Evolutionary conservation across 1,140 invertebrate genomes (phyloP).

Genomic region (Hestina assimilis): DNA sequence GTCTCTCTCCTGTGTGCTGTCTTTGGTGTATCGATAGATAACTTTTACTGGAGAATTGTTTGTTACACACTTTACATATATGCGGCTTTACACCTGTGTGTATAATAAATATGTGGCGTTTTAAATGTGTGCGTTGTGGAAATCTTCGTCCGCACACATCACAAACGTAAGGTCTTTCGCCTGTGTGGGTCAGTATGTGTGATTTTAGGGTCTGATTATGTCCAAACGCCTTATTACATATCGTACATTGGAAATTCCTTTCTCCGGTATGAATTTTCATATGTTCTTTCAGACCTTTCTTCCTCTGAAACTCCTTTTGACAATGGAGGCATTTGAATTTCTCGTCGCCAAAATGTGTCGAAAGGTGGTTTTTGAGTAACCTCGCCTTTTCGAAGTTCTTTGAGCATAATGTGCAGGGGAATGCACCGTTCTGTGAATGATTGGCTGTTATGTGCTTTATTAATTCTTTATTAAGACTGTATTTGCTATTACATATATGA

Average conservation of each 20-base stretch:
- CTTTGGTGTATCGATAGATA: constrained; percentile 76
- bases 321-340: constrained; percentile 58
- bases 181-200: constrained; percentile 90
- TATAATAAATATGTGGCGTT: constrained; percentile 89
- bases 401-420: constrained; percentile 46
- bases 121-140: constrained; percentile 82
- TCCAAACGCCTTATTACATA: constrained; percentile 86
- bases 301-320: constrained; percentile 51
- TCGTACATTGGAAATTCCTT: constrained; percentile 82
- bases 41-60: constrained; percentile 86
- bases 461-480: constrained; percentile 49
- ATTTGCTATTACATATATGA: constrained; percentile 46
- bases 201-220: constrained; percentile 87
- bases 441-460: constrained; percentile 47
- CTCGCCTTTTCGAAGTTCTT: constrained; percentile 46
- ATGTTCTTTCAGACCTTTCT: constrained; percentile 66
- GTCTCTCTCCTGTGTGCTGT: constrained; percentile 80
- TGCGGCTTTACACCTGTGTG: constrained; percentile 89
- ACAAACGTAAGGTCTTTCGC: constrained; percentile 84
- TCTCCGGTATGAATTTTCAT: constrained; percentile 68
- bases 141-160: constrained; percentile 19
- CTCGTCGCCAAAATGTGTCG: constrained; percentile 42
- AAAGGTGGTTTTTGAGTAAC: constrained; percentile 54
- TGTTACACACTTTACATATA: constrained; percentile 91
- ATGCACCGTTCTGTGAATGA: constrained; percentile 37